Conservation (phyloP, 2,113 vertebrate genomes). For the Bufo gargarizans region DNA sequence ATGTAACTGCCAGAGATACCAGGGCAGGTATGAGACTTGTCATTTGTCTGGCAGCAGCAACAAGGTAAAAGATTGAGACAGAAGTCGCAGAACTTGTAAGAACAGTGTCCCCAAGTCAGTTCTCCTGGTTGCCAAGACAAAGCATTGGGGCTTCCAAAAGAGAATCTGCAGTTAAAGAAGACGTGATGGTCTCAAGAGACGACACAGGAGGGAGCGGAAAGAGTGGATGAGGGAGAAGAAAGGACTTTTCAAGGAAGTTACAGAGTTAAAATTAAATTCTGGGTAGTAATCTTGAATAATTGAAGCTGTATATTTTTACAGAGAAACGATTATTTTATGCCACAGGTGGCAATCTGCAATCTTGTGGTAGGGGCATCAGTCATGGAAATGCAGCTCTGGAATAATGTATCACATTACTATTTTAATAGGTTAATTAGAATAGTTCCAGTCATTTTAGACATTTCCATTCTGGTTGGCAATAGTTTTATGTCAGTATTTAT, state of each 20-base stretch:
- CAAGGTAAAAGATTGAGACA: constrained; percentile 64
- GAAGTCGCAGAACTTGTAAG: constrained; percentile 63
- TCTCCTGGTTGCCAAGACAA: constrained; percentile 63
- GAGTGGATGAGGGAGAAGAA: constrained; percentile 75
- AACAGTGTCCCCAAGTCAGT: constrained; percentile 16
- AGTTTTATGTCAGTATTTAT: neutral
- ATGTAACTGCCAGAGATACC: constrained; percentile 57
- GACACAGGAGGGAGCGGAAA: constrained; percentile 71
- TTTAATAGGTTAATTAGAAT: neutral
- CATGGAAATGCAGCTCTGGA: too few species aligned
- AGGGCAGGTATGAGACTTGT: constrained; percentile 66
- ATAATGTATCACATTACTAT: neutral
- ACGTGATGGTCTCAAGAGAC: constrained; percentile 72
- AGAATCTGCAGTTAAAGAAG: constrained; percentile 69
- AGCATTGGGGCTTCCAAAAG: constrained; percentile 59
- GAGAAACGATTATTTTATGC: neutral
- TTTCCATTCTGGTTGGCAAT: neutral
- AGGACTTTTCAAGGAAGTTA: constrained; percentile 75
- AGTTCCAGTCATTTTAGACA: neutral
- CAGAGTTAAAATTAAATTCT: constrained; percentile 74
- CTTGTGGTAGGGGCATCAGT: neutral
- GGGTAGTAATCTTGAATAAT: neutral
- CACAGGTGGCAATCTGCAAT: neutral
- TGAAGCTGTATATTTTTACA: neutral
- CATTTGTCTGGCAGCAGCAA: constrained; percentile 66